A percentile compares a stretch with the other conserved stretches of the same genome.
Evolutionary conservation across 2,113 vertebrate genomes (phyloP).

Genomic region (Hemichromis elongatus): DNA sequence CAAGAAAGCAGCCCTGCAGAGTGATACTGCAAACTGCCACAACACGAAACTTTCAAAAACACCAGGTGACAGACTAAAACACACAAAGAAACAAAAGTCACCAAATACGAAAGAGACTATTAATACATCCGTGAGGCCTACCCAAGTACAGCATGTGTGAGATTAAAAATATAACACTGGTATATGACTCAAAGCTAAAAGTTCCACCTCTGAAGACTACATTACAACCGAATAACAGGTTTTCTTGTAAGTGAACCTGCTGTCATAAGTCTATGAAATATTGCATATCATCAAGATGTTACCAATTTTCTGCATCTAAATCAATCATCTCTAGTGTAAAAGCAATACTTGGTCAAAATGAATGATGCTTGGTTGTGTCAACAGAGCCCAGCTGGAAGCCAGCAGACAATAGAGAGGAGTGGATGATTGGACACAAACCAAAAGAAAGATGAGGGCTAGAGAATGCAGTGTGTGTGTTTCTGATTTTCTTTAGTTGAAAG

Average conservation of each 20-base stretch:
- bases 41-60: not conserved
- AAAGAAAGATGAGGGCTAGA: not conserved
- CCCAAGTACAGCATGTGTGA: too few relatives aligned
- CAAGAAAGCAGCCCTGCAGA: not conserved
- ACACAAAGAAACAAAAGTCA: too few relatives aligned
- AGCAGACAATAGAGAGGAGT: slow-evolving; percentile 7
- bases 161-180: not conserved
- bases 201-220: not conserved
- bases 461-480: not conserved
- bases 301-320: not conserved
- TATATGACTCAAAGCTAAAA: not conserved
- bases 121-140: not conserved
- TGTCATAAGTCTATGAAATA: not conserved
- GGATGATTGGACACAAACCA: slow-evolving; percentile 32
- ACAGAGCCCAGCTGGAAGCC: not conserved
- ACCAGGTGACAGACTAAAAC: not conserved
- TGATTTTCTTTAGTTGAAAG: slow-evolving; percentile 35
- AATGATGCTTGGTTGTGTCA: not conserved
- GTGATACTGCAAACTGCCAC: not conserved
- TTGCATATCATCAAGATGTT: not conserved
- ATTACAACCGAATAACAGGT: not conserved
- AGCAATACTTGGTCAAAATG: not conserved
- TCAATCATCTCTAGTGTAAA: not conserved
- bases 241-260: not conserved
- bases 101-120: too few relatives aligned